Evolutionary conservation across 2,888 invertebrate genomes (phyloP), one percentile per base, ranked within the genome.

Genomic region (Epicampocera succincta): DNA sequence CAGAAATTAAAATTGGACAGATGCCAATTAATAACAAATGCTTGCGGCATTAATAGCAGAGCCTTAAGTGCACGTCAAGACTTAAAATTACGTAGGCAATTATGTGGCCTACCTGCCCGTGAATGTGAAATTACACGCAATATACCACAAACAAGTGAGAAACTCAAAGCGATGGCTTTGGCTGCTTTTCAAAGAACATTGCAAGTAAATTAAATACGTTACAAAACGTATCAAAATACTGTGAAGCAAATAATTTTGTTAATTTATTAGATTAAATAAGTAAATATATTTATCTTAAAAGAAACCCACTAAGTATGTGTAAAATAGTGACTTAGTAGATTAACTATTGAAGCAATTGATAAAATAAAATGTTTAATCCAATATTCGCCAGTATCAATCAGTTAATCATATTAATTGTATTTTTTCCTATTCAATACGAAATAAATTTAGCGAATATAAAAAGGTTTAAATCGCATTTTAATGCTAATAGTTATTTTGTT

Each of bases 1-100:
- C 91, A 93, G 72, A 93, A 93, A 83, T 92, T 93, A 25, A 92
- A 92, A 81, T 92, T 92, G n/a, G 92, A 94, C 79, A 92, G 94
- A 12, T 93, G 93, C 61, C 92, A 92, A 58, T 87, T 95, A 3
- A 92, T 96, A 84, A 93, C 93, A 80, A 94, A 94, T 87, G 93
- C 95, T 52, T 96, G 96, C 17, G 96, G 96, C 66, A 94, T 94
- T 52, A 94, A 94, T 86, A 94, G 95, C 33, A 92, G 95, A 15
- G 97, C 96, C 0, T 90, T 97, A 60, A 95, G 95, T 85, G 96
- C 97, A 8, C 92, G 96, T 17, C 92, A 95, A 66, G 97, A 97
- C 89, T 91, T 97, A 76, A 94, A 95, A 33, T 92, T 97, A 79
- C 92, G 95, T 9, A 91, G 95, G 40, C 94, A 94, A 87, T 90